These are phyloP conservation scores for Chymomyza fuscimana DNA, from an alignment of 2,888 invertebrate species.

Conservation along the genomic window DNA sequence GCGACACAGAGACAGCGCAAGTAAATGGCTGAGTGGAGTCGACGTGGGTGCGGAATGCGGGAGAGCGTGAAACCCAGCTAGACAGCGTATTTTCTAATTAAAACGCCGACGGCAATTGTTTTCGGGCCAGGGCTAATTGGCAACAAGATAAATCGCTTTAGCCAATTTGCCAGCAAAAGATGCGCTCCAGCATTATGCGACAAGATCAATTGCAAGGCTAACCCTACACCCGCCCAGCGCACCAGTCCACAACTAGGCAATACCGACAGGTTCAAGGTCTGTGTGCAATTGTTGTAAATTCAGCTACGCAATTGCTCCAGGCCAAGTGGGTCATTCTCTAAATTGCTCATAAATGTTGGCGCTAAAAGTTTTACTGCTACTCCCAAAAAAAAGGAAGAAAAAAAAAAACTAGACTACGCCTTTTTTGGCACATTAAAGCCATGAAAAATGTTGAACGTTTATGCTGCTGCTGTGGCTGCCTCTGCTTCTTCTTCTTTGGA, in stretches of 20 bases:
- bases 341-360: constrained; percentile 32
- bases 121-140: constrained; percentile 56
- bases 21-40: neutral
- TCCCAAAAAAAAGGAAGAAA: neutral
- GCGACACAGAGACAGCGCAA: neutral
- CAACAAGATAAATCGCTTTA: constrained; percentile 67
- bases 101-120: constrained; percentile 64
- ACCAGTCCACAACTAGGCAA: neutral
- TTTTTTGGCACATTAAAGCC: constrained; percentile 45
- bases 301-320: neutral
- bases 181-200: constrained; percentile 59
- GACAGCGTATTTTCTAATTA: constrained; percentile 62
- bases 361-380: constrained; percentile 47
- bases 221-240: neutral
- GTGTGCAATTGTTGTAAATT: constrained; percentile 25
- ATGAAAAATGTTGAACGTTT: constrained; percentile 13
- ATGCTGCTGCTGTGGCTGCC: constrained; percentile 19
- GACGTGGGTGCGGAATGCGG: neutral
- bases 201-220: constrained; percentile 60
- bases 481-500: neutral
- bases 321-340: neutral
- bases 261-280: constrained; percentile 38
- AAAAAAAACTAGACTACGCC: constrained; percentile 38
- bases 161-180: constrained; percentile 50
- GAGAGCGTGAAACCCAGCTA: constrained; percentile 10